Percentiles rank a stretch among this genome's conserved stretches.
These are phyloP conservation scores for Amphiprion ocellaris DNA, from an alignment of 2,113 vertebrate species.

Conservation along the genomic window DNA sequence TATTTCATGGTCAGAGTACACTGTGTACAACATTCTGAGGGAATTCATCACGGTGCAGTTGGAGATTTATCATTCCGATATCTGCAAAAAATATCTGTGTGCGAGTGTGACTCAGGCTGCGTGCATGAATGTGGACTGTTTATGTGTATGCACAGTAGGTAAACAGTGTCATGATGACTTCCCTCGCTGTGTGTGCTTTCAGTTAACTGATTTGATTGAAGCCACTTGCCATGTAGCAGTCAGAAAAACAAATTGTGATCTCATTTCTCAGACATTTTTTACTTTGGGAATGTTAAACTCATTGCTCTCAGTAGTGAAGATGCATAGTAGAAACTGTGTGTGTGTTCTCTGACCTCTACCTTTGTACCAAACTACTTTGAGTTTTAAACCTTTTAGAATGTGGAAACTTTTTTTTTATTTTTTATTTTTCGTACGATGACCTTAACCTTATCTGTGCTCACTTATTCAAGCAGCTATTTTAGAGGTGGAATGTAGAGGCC, in stretches of 20 bases:
- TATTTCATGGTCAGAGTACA: conserved; percentile 71
- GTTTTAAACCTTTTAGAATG: not conserved
- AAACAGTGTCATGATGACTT: not conserved
- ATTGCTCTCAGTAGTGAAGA: not conserved
- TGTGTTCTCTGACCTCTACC: not conserved
- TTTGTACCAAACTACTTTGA: not conserved
- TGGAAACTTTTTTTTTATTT: not conserved
- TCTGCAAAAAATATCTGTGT: conserved; percentile 33
- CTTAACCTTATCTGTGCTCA: not conserved
- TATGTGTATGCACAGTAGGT: conserved; percentile 7
- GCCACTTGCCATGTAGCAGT: conserved; percentile 9
- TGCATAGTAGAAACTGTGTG: not conserved
- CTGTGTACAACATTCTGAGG: conserved; percentile 57
- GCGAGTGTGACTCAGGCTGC: not conserved
- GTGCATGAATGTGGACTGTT: conserved; percentile 3
- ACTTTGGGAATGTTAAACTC: not conserved
- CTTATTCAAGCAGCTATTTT: too few relatives aligned
- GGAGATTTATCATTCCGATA: conserved; percentile 72
- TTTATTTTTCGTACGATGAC: not conserved
- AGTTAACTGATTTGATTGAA: conserved; percentile 39
- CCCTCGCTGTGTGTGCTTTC: not conserved
- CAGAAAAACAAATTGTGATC: conserved; percentile 12
- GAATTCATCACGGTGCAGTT: conserved; percentile 65
- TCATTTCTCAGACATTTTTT: conserved; percentile 3
- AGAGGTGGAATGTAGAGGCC: too few relatives aligned